phyloP scores from a whole-genome alignment of 2,797 vertebrate species.

The Xenentodon cancila region DNA sequence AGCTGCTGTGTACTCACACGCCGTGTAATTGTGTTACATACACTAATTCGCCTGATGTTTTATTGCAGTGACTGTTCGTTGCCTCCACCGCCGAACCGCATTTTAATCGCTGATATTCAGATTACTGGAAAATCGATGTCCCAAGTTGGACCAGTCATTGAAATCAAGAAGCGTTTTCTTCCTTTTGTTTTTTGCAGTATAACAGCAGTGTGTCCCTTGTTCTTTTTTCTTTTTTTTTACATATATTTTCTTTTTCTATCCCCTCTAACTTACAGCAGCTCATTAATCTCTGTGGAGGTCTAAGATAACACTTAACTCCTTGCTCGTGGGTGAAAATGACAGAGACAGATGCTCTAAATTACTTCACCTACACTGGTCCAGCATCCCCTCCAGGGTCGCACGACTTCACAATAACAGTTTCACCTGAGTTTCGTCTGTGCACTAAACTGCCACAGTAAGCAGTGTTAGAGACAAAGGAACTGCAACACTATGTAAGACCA shows the following conservation, averaged over 20 bases:
- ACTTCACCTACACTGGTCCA: slow-evolving; percentile 55
- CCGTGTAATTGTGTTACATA: slow-evolving; percentile 76
- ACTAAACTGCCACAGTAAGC: slow-evolving; percentile 17
- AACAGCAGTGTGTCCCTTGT: background rate
- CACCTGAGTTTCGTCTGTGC: slow-evolving; percentile 10
- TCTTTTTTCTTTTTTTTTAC: background rate
- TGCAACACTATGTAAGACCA: too few species aligned
- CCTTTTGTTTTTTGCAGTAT: background rate
- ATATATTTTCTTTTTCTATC: slow-evolving; percentile 15
- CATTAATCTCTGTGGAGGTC: slow-evolving; percentile 58
- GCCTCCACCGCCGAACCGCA: slow-evolving; percentile 65
- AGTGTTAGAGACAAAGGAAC: background rate
- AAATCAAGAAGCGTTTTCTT: slow-evolving; percentile 28
- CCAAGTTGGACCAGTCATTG: slow-evolving; percentile 28
- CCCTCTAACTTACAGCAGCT: slow-evolving; percentile 26
- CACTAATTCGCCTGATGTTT: slow-evolving; percentile 71
- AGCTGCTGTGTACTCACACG: slow-evolving; percentile 70
- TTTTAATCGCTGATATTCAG: slow-evolving; percentile 48
- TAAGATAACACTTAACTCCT: slow-evolving; percentile 57
- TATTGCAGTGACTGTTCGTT: slow-evolving; percentile 37
- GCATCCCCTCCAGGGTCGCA: slow-evolving; percentile 45
- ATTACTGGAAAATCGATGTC: slow-evolving; percentile 55
- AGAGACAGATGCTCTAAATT: slow-evolving; percentile 72
- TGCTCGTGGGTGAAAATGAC: slow-evolving; percentile 58
- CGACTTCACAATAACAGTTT: slow-evolving; percentile 36